A percentile compares a stretch with the other conserved stretches of the same genome.
phyloP scores from a whole-genome alignment of 1,140 invertebrate genomes.

The Hyposmocoma kahamanoa region DNA sequence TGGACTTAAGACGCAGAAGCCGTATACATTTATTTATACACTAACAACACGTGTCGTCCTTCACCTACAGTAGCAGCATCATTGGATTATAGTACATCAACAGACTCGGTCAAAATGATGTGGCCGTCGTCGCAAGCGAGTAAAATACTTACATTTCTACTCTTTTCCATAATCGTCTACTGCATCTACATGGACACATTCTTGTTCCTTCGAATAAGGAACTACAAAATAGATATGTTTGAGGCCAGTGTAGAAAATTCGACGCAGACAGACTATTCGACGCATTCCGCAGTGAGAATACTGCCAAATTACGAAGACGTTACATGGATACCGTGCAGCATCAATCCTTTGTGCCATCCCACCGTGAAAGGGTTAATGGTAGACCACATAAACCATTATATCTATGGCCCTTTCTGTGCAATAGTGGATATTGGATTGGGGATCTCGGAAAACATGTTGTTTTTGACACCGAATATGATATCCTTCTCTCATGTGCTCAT shows the following conservation, averaged over 20 bases:
- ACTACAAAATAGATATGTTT: slow-evolving; percentile 48
- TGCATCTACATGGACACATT: slow-evolving; percentile 61
- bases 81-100: background rate
- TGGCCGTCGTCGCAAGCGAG: slow-evolving; percentile 66
- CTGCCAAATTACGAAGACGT: slow-evolving; percentile 68
- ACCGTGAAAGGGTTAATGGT: slow-evolving; percentile 84
- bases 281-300: slow-evolving; percentile 15
- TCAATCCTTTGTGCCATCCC: slow-evolving; percentile 82
- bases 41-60: too few species aligned
- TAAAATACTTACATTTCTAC: slow-evolving; percentile 49
- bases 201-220: slow-evolving; percentile 49
- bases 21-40: too few species aligned
- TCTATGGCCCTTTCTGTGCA: slow-evolving; percentile 82
- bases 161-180: slow-evolving; percentile 42
- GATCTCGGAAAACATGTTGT: slow-evolving; percentile 76
- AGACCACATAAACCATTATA: slow-evolving; percentile 84
- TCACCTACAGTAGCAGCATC: too few species aligned
- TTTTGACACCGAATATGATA: slow-evolving; percentile 86
- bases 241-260: slow-evolving; percentile 21
- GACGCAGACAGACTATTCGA: slow-evolving; percentile 37
- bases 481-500: slow-evolving; percentile 83
- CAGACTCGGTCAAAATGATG: slow-evolving; percentile 46
- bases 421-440: slow-evolving; percentile 77
- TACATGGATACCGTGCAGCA: slow-evolving; percentile 78
- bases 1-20: too few species aligned